Evolutionary conservation across 2,888 invertebrate genomes (phyloP), one percentile per base, ranked within the genome.

Genomic region (Margaritifera margaritifera): DNA sequence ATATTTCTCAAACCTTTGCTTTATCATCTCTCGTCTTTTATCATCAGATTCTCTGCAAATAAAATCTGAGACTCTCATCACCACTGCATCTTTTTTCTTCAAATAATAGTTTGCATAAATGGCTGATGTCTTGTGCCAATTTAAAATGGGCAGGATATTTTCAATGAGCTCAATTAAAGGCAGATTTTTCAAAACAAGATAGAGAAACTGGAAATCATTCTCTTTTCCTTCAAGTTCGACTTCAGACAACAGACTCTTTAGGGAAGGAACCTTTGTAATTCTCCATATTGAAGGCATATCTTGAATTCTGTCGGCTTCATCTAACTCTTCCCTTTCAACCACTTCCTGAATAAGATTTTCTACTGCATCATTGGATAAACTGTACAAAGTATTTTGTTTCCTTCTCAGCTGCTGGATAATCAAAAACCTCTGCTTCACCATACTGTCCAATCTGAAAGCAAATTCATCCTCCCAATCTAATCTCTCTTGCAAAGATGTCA

Each of bases 121-220:
- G 20, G 75, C 70, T 20, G 69, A 67, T 31, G 71, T n/a, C 54
- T 75, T 31, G 55, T 80, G 78, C 80, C 80, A 80, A n/a, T 68
- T 74, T 11, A 80, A 42, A n/a, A 80, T 71, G 15, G 62, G 51
- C 11, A 65, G 58, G 5, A 80, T 69, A 53, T 73, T 66, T 25
- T 69, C 57, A 60, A 72, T 73, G 6, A 76, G 50, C 11, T 25
- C 1, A 15, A 80, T 64, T 20, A 59, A 51, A n/a, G 65, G 25
- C 25, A 52, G 52, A 18, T 60, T 60, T 8, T 59, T 25, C 20
- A 77, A 31, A n/a, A 74, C 67, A 2, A 68, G 50, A 15, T 42
- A 22, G 18, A 79, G 60, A 50, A 77, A 71, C 6, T 70, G 65
- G 54, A 63, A 70, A 25, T 62, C 27, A 24, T 53, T 42, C 54